Evolutionary conservation across 2,797 vertebrate genomes (phyloP).

Genomic region (Threskiornis aethiopicus): DNA sequence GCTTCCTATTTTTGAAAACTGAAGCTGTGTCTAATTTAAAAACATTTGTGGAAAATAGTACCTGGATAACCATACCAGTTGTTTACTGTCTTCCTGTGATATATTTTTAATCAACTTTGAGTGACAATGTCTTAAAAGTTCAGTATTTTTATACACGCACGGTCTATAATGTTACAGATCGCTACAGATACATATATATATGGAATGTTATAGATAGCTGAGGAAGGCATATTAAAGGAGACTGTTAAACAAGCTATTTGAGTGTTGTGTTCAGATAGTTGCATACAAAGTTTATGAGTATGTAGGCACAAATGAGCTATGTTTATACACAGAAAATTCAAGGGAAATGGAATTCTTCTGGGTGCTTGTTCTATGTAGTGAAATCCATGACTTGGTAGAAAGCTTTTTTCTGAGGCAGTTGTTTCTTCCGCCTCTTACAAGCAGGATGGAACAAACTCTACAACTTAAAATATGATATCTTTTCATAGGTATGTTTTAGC

Average conservation of each 20-base stretch:
- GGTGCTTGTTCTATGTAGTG: background rate
- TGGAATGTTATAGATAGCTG: background rate
- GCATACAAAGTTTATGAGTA: background rate
- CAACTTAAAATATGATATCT: background rate
- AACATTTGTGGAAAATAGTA: background rate
- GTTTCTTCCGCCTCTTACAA: rapidly evolving
- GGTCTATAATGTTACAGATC: background rate
- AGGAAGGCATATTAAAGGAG: background rate
- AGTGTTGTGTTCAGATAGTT: background rate
- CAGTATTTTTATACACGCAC: background rate
- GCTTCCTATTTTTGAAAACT: background rate
- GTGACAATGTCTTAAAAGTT: background rate
- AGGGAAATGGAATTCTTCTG: background rate
- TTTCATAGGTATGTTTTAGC: background rate
- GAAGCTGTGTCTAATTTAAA: background rate
- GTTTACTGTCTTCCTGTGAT: background rate
- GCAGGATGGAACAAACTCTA: background rate
- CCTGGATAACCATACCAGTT: background rate
- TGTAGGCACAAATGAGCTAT: background rate
- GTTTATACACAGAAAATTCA: background rate
- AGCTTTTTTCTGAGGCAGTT: background rate
- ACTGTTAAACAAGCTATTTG: background rate
- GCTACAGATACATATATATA: background rate
- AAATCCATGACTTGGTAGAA: background rate
- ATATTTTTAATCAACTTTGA: background rate